A percentile compares a stretch with the other conserved stretches of the same genome.
phyloP scores from a whole-genome alignment of 2,888 invertebrate genomes.

The Trachelus iudaicus region DNA sequence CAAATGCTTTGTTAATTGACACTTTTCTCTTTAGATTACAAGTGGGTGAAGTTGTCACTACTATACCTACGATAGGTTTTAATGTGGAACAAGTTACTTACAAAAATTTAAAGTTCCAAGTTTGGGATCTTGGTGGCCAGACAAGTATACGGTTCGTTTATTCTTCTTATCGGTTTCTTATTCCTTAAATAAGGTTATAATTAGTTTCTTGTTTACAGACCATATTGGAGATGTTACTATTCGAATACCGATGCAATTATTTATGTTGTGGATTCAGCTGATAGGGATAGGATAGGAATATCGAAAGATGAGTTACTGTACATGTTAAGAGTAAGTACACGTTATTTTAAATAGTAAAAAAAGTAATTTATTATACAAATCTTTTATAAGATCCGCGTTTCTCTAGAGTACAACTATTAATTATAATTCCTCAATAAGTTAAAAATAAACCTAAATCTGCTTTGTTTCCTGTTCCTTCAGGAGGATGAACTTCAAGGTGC shows the following conservation, averaged over 20 bases:
- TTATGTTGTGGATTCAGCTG: slow-evolving; percentile 99
- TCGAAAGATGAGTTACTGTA: slow-evolving; percentile 98
- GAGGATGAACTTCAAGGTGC: slow-evolving; percentile 98
- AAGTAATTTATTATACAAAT: neutral
- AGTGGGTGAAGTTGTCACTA: slow-evolving; percentile 98
- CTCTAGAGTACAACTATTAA: neutral
- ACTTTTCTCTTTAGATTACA: slow-evolving; percentile 74
- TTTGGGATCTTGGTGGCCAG: slow-evolving; percentile 98
- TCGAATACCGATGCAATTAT: slow-evolving; percentile 99
- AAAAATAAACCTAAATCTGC: slow-evolving; percentile 6
- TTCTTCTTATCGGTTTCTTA: neutral
- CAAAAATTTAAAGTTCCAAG: slow-evolving; percentile 99
- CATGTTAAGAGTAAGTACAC: slow-evolving; percentile 87
- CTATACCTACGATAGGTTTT: slow-evolving; percentile 98
- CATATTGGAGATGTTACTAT: slow-evolving; percentile 99
- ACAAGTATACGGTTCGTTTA: slow-evolving; percentile 91
- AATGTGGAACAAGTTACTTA: slow-evolving; percentile 99
- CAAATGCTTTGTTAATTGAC: neutral
- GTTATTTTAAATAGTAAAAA: neutral
- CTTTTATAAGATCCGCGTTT: neutral
- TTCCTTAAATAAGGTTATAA: slow-evolving; percentile 7
- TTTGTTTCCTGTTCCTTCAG: slow-evolving; percentile 65
- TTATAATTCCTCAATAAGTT: slow-evolving; percentile 7
- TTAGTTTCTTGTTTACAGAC: slow-evolving; percentile 72
- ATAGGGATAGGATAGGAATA: slow-evolving; percentile 98